Conservation (phyloP, 2,113 vertebrate species). For the Emydura subglobosa region DNA sequence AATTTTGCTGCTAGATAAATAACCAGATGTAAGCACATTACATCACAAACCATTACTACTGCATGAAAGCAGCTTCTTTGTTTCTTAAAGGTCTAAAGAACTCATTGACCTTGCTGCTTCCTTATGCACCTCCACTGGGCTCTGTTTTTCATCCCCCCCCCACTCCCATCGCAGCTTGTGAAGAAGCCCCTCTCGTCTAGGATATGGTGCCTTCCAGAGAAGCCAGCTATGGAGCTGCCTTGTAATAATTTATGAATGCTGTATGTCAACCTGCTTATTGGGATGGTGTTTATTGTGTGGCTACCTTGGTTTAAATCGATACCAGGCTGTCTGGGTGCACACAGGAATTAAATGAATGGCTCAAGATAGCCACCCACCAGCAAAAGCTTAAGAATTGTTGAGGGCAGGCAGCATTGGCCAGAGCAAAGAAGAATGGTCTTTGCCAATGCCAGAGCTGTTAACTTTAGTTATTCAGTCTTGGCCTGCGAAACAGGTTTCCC, state of each 20-base stretch:
- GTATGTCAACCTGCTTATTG: not conserved
- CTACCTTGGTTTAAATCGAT: not conserved
- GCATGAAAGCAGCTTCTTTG: not conserved
- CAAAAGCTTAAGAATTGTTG: not conserved
- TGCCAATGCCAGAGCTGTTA: not conserved
- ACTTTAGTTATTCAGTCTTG: not conserved
- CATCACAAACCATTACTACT: not conserved
- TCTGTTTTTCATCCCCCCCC: not conserved
- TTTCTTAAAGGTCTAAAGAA: not conserved
- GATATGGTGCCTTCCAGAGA: not conserved
- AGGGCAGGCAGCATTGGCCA: not conserved
- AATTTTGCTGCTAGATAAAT: not conserved
- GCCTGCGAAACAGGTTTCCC: too few species aligned
- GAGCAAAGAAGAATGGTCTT: not conserved
- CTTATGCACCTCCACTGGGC: not conserved
- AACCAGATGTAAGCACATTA: not conserved
- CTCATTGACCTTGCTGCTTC: not conserved
- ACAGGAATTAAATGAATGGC: not conserved
- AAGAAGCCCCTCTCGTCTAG: not conserved
- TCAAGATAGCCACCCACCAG: not conserved
- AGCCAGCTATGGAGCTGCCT: not conserved
- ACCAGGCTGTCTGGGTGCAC: not conserved
- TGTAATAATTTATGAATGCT: not conserved
- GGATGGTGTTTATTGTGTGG: not conserved
- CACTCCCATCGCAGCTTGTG: not conserved